Percentiles rank a stretch among this genome's conserved stretches.
Conservation (phyloP, 2,113 vertebrate species). For the Calidris pygmaea region DNA sequence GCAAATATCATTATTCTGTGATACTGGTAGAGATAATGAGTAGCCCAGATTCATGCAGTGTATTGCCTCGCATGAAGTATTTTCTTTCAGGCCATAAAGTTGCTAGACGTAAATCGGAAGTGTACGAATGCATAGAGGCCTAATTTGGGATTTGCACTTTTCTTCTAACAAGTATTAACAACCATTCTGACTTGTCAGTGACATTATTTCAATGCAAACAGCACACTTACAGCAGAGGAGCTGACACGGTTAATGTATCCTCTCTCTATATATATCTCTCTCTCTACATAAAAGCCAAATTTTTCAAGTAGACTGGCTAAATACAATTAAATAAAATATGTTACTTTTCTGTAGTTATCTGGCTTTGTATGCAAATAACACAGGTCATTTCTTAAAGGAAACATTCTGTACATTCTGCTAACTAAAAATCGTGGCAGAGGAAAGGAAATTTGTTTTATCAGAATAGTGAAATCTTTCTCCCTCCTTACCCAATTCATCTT, state of each 20-base stretch:
- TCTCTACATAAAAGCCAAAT: neutral
- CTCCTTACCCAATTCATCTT: neutral
- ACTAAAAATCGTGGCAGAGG: neutral
- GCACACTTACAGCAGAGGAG: neutral
- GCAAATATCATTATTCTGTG: constrained; percentile 56
- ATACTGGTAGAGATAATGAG: constrained; percentile 24
- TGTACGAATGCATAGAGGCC: neutral
- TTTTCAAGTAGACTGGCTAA: neutral
- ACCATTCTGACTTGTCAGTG: neutral
- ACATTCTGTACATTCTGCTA: neutral
- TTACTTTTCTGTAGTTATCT: neutral
- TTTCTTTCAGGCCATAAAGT: neutral
- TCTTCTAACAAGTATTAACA: neutral
- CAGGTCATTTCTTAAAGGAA: neutral
- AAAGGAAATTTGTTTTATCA: neutral
- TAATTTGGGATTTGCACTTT: neutral
- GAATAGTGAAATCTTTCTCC: neutral
- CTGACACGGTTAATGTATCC: neutral
- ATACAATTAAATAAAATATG: neutral
- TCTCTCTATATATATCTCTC: neutral
- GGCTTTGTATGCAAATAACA: neutral
- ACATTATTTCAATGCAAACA: neutral
- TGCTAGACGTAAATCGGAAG: neutral
- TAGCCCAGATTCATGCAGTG: neutral
- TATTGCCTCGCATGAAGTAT: neutral